Base-by-base conservation (phyloP, 1,140 invertebrate species). In the Pectinophora gossypiella region DNA sequence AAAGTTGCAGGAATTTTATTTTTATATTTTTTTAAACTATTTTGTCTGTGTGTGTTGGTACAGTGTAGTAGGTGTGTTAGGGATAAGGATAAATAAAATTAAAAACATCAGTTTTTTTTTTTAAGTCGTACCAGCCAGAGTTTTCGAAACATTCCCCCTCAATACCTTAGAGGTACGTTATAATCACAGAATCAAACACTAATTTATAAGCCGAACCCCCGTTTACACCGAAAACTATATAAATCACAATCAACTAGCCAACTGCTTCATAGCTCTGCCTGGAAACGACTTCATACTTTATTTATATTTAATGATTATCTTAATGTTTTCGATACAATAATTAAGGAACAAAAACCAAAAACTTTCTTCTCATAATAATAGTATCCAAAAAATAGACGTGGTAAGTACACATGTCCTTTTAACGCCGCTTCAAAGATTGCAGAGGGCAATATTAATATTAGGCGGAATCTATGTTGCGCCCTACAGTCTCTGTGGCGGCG, bases 281-380 rank as follows among this genome's bases (percentile, higher is more conserved):
- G 60, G 36, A 51, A 55, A 49, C 68, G 66, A 71, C 75, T 40
- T 65, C 60, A 72, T 68, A 59, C 51, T 85, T 87, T 87, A 85
- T 82, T 85, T 73, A 78, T 82, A 87, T 81, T 76, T 78, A 82
- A 75, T 76, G 64, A 81, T 80, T 79, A 87, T 78, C 82, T 87
- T 88, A 87, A 86, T 73, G 61, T 76, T 83, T 81, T 83, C 66
- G 71, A 83, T 87, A 86, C 76, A 87, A 84, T 85, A 88, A 86
- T 85, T 86, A 84, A 89, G 87, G 87, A 89, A 89, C 87, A 89
- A 89, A 88, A 88, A 82, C 83, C 81, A 87, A 88, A 73, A 83
- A 87, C 76, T 63, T 57, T 72, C 70, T 72, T 78, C 72, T 81
- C 62, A 69, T 68, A 71, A 71, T 68, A 74, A 72, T 79, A 81